A percentile compares a stretch with the other conserved stretches of the same genome.
phyloP scores from a whole-genome alignment of 2,888 invertebrate genomes.

The Dicyrtoma fusca region DNA sequence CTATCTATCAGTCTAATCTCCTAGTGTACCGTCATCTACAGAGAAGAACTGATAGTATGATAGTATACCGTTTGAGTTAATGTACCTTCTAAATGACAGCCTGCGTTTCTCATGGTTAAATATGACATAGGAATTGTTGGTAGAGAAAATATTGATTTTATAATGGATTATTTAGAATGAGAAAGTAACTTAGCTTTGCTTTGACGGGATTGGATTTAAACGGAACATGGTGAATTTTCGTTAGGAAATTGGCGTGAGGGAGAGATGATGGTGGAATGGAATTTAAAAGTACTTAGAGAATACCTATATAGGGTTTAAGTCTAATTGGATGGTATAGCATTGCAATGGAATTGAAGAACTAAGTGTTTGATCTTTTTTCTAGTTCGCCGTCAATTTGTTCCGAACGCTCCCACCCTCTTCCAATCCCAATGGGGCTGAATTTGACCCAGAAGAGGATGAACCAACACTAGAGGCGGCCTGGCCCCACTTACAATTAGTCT shows the following conservation, averaged over 20 bases:
- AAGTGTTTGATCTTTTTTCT: constrained; percentile 50
- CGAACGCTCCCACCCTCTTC: constrained; percentile 85
- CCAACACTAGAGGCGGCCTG: constrained; percentile 93
- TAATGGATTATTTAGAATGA: constrained; percentile 24
- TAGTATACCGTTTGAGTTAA: no score
- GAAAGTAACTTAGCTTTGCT: no score
- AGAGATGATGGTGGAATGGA: constrained; percentile 9
- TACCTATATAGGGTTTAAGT: no score
- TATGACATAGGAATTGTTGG: no score
- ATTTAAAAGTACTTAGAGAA: neutral
- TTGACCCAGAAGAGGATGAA: constrained; percentile 94
- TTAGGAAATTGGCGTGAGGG: constrained; percentile 1
- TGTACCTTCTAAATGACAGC: no score
- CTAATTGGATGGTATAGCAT: neutral
- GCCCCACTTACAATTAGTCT: constrained; percentile 85
- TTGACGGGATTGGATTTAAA: neutral
- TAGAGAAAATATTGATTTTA: constrained; percentile 9
- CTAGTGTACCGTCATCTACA: no score
- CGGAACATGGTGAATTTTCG: neutral
- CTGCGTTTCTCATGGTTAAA: no score
- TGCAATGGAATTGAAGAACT: constrained; percentile 3
- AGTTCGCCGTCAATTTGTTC: constrained; percentile 86
- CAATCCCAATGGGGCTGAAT: constrained; percentile 83
- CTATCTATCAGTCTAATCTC: no score
- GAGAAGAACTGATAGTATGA: no score